A percentile compares a stretch with the other conserved stretches of the same genome.
phyloP scores from a whole-genome alignment of 2,888 invertebrate species.

The Drosophila percnosoma region DNA sequence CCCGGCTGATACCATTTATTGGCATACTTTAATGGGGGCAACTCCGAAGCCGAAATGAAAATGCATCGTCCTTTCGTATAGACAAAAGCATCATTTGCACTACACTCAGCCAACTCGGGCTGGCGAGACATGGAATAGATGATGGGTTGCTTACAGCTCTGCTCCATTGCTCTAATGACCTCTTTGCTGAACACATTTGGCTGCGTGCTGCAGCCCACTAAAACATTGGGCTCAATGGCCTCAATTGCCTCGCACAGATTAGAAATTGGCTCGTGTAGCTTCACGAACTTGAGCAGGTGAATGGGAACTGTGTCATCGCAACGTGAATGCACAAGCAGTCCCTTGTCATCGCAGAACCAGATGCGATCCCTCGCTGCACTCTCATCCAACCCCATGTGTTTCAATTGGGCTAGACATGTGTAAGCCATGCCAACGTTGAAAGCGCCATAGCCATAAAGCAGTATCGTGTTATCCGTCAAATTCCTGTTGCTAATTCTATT shows the following conservation, averaged over 20 bases:
- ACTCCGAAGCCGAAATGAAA: slow-evolving; percentile 35
- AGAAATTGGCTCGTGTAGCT: slow-evolving; percentile 10
- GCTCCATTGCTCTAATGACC: slow-evolving; percentile 65
- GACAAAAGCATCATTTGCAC: slow-evolving; percentile 59
- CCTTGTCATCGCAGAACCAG: slow-evolving; percentile 64
- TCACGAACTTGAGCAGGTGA: slow-evolving; percentile 38
- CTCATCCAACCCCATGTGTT: slow-evolving; percentile 48
- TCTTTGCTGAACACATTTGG: slow-evolving; percentile 44
- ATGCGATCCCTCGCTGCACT: slow-evolving; percentile 35
- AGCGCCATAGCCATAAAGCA: slow-evolving; percentile 48
- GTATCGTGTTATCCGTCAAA: slow-evolving; percentile 42
- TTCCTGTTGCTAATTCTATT: slow-evolving; percentile 11
- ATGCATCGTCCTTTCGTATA: slow-evolving; percentile 67
- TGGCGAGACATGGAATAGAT: slow-evolving; percentile 58
- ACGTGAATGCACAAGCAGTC: slow-evolving; percentile 47
- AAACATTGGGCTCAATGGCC: slow-evolving; percentile 57
- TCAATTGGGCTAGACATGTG: slow-evolving; percentile 48
- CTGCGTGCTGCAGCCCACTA: slow-evolving; percentile 54
- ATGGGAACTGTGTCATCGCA: slow-evolving; percentile 24
- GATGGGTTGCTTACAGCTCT: slow-evolving; percentile 45
- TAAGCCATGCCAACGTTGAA: slow-evolving; percentile 61
- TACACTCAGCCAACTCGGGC: slow-evolving; percentile 30
- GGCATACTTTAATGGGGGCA: slow-evolving; percentile 60
- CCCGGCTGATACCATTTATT: slow-evolving; percentile 65
- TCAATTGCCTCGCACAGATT: slow-evolving; percentile 39